A percentile compares a stretch with the other conserved stretches of the same genome.
These are phyloP conservation scores for Altica lythri DNA, from an alignment of 2,888 invertebrate species.

Conservation along the genomic window DNA sequence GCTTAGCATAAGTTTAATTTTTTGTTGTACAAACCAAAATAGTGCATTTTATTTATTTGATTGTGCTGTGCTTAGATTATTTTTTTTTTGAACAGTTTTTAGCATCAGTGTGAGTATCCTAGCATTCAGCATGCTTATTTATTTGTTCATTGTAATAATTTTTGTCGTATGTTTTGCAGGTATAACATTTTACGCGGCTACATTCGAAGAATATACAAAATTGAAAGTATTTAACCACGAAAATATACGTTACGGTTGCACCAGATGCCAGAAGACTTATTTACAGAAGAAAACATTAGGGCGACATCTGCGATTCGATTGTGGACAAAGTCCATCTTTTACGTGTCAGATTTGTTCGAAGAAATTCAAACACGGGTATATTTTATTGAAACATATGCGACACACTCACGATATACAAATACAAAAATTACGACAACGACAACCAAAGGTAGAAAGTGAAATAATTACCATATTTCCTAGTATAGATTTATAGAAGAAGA, in stretches of 20 bases:
- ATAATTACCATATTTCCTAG: conserved; percentile 31
- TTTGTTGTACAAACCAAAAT: background rate
- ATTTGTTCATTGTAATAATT: conserved; percentile 16
- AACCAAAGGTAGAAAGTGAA: conserved; percentile 32
- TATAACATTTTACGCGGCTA: conserved; percentile 49
- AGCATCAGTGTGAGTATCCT: conserved; percentile 39
- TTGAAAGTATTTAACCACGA: conserved; percentile 51
- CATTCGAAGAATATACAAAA: conserved; percentile 52
- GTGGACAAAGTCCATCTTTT: conserved; percentile 55
- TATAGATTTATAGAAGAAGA: conserved; percentile 22
- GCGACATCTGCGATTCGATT: conserved; percentile 59
- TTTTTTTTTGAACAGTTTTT: no score
- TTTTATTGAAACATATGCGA: conserved; percentile 52
- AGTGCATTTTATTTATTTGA: conserved; percentile 1
- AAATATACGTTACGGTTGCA: conserved; percentile 50
- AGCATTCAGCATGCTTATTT: conserved; percentile 9
- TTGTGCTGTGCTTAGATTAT: conserved; percentile 10
- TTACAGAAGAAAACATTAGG: conserved; percentile 55
- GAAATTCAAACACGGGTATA: conserved; percentile 52
- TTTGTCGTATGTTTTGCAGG: no score
- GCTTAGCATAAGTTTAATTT: conserved; percentile 2
- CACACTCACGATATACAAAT: conserved; percentile 49
- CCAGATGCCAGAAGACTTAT: conserved; percentile 52
- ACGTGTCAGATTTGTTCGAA: conserved; percentile 51
- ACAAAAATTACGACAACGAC: conserved; percentile 44